Base-by-base conservation (phyloP, 2,797 vertebrate genomes). In the Silurus lanzhouensis region DNA sequence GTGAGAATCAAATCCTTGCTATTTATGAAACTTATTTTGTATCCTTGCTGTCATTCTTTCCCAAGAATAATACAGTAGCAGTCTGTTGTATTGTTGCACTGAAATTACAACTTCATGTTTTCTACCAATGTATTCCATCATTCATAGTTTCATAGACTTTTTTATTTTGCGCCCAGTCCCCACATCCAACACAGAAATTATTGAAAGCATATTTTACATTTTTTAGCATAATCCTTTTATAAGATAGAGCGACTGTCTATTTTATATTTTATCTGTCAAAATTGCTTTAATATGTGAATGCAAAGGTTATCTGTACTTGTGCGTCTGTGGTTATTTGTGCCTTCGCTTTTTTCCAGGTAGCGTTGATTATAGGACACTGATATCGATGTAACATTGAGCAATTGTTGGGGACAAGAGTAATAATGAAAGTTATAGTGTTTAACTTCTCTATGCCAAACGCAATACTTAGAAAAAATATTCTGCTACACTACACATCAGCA, bases 51-150 rank as follows among this genome's bases (percentile, higher is more conserved):
- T 92, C 86, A 72, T 91, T 92, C 89, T 91, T 91, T 90, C 89
- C 72, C 83, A 74, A 84, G 84, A 80, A 88, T 70, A 87, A 92
- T 92, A 87, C 88, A 85, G 90, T 93, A 92, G 94, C 93, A 93
- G 83, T 92, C 92, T 94, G 91, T 94, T 92, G 91, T 93, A 93
- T 89, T 92, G 92, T 90, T 90, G 84, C 88, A 87, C 88, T 68
- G 92, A 91, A 92, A 92, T 93, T 92, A 90, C 88, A 91, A 93
- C 91, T 89, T 89, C 81, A 88, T 90, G 87, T 92, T 92, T 90
- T 88, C 27, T 87, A 86, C 86, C 85, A 85, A 87, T 81, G 86
- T 87, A 81, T 84, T 89, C 89, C 88, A 89, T 92, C 88, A 90
- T 83, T 81, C 71, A 60, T 38, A 52, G 87, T 89, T 52, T 85